Evolutionary conservation across 2,888 invertebrate genomes (phyloP).

Genomic region (Diaprepes abbreviatus): DNA sequence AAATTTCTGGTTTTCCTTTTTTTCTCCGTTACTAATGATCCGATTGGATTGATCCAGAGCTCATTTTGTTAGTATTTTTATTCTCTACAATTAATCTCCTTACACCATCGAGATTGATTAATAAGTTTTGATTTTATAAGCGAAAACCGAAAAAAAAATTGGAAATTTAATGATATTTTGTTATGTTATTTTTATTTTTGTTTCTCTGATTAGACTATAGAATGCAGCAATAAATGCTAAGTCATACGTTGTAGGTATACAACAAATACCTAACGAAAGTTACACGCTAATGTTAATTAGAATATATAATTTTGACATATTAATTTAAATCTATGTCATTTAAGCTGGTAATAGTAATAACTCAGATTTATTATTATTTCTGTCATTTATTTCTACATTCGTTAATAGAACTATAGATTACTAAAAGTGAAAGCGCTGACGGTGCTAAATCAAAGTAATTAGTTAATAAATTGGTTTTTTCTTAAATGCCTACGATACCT

Average conservation of each 20-base stretch:
- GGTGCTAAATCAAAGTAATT: conserved; percentile 42
- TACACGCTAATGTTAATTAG: too few relatives aligned
- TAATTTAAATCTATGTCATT: neutral
- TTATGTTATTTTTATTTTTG: neutral
- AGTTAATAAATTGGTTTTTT: conserved; percentile 43
- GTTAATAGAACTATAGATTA: conserved; percentile 32
- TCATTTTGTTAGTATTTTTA: too few relatives aligned
- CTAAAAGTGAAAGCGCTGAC: conserved; percentile 47
- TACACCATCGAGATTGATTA: too few relatives aligned
- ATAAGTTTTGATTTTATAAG: too few relatives aligned
- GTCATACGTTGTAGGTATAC: neutral
- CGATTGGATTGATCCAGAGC: too few relatives aligned
- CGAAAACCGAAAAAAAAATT: too few relatives aligned
- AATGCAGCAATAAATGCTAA: neutral
- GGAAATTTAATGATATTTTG: too few relatives aligned
- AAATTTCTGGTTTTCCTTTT: too few relatives aligned
- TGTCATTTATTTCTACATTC: conserved; percentile 35
- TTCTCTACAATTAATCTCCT: too few relatives aligned
- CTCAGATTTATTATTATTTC: conserved; percentile 5
- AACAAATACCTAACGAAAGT: neutral
- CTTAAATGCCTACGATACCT: conserved; percentile 3
- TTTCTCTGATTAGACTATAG: neutral
- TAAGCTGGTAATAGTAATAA: neutral
- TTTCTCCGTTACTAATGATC: too few relatives aligned
- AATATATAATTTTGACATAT: neutral